Conservation (phyloP, 2,113 vertebrate genomes). For the Rattus rattus region DNA sequence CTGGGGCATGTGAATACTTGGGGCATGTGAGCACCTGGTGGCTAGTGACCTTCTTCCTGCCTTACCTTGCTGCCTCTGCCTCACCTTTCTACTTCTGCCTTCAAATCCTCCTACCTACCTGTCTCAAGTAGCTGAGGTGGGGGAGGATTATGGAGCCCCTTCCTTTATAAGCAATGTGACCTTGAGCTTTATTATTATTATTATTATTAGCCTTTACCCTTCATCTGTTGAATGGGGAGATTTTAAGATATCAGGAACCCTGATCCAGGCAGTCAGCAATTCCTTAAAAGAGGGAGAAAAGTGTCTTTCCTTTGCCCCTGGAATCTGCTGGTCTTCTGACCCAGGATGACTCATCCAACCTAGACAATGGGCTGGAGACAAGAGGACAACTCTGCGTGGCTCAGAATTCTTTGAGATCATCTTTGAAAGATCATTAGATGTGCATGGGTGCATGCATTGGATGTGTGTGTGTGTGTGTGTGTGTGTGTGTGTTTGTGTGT, state of each 20-base stretch:
- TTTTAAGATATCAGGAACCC: not conserved
- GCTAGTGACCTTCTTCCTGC: not conserved
- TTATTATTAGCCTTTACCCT: not conserved
- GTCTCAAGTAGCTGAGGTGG: not conserved
- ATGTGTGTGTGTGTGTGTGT: not conserved
- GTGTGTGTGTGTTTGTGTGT: too few relatives aligned
- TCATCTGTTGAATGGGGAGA: not conserved
- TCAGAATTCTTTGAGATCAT: not conserved
- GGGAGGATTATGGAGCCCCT: not conserved
- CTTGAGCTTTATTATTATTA: not conserved
- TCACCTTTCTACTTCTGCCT: not conserved
- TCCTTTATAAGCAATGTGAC: not conserved
- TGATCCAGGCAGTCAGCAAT: not conserved
- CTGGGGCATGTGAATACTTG: not conserved
- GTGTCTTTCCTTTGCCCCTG: not conserved
- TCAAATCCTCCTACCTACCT: not conserved
- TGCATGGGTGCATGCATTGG: not conserved
- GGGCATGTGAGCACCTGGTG: not conserved
- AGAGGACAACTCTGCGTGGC: not conserved
- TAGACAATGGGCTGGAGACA: not conserved
- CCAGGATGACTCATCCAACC: not conserved
- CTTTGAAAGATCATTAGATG: not conserved
- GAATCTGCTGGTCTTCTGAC: not conserved
- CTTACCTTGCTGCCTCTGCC: not conserved
- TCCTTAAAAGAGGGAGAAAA: not conserved